Evolutionary conservation across 1,140 invertebrate species (phyloP).

Genomic region (Drosophila grimshawi): DNA sequence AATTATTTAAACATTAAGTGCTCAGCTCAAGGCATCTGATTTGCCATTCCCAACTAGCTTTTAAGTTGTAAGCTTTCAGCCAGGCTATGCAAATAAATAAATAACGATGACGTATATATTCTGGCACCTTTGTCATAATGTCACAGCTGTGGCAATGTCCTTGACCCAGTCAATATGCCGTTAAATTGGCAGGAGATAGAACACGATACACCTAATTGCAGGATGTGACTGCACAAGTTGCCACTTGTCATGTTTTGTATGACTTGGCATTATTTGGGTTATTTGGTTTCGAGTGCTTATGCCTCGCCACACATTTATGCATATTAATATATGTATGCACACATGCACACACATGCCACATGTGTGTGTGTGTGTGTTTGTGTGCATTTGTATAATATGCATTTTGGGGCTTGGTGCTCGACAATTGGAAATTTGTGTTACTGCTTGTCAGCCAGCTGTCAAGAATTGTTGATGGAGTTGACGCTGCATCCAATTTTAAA

Average conservation of each 20-base stretch:
- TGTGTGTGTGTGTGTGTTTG: background rate
- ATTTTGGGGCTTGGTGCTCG: background rate
- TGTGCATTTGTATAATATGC: background rate
- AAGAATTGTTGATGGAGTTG: constrained; percentile 1
- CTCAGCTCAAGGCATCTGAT: too few species aligned
- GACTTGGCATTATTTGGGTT: background rate
- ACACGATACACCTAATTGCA: background rate
- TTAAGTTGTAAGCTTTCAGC: too few species aligned
- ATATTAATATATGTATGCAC: background rate
- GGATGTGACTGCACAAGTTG: background rate
- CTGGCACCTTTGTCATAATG: background rate
- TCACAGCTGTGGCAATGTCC: background rate
- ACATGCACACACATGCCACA: too few species aligned
- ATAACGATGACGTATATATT: background rate
- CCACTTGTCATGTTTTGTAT: constrained; percentile 1
- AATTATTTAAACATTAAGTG: too few species aligned
- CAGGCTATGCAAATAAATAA: too few species aligned
- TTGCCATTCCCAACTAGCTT: too few species aligned
- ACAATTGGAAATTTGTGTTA: background rate
- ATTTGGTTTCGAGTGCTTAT: background rate
- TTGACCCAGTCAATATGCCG: constrained; percentile 2
- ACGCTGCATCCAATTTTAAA: too few species aligned
- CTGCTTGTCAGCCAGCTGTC: constrained; percentile 1
- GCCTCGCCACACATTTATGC: background rate
- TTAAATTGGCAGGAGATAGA: background rate